Evolutionary conservation across 2,113 vertebrate genomes (phyloP).

Genomic region (Heterochromis multidens): DNA sequence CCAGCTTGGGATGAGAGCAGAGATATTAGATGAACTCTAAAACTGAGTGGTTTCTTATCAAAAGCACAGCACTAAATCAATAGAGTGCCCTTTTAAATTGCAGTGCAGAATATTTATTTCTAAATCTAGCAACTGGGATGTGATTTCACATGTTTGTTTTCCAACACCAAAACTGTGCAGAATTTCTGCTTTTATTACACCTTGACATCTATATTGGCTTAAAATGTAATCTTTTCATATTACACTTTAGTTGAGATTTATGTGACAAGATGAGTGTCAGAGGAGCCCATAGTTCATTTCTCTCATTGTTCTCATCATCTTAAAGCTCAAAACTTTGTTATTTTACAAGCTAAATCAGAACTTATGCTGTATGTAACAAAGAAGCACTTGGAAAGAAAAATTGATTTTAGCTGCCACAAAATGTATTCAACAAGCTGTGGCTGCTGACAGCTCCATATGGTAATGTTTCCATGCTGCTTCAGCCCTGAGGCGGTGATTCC

Average conservation of each 20-base stretch:
- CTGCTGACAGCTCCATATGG: constrained; percentile 25
- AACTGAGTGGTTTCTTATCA: neutral
- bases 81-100: neutral
- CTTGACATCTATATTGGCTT: neutral
- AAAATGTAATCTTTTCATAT: neutral
- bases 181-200: neutral
- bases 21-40: neutral
- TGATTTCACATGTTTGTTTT: neutral
- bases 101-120: neutral
- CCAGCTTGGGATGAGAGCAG: neutral
- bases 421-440: constrained; percentile 1
- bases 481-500: constrained; percentile 4
- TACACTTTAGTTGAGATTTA: neutral
- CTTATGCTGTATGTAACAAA: neutral
- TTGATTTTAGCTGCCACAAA: neutral
- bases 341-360: too few species aligned
- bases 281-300: neutral
- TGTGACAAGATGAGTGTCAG: neutral
- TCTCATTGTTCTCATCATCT: neutral
- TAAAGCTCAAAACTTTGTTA: neutral
- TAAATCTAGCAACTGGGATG: neutral
- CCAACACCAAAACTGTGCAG: neutral
- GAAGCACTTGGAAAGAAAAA: neutral
- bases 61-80: neutral
- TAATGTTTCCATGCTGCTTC: neutral